Evolutionary conservation across 2,113 vertebrate species (phyloP), one percentile per base, ranked within the genome.

Genomic region (Chloroceryle aenea): DNA sequence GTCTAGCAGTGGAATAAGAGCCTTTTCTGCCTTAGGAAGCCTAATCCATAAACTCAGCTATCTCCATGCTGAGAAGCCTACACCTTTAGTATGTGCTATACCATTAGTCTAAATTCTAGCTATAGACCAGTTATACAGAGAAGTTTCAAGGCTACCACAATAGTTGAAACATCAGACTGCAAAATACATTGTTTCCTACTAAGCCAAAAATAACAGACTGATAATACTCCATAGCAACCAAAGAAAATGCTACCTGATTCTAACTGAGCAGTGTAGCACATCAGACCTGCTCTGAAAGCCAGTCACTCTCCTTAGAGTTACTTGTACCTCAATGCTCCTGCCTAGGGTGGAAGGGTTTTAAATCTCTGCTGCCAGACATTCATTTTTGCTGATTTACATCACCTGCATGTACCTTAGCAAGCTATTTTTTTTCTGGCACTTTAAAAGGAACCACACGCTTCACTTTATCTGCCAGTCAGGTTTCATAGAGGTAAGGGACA

Each of bases 381-480:
- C 0, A 26, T 81, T 92, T 89, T 81, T 85, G 7, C 29, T 87
- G 50, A 64, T 91, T 81, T 63, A 61, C 47, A 56, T 89, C 62
- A 89, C 69, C 66, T 79, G 27, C n/a, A 40, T 6, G 8, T 82
- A 75, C 66, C 67, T 78, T 77, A 61, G n/a, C 26, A 56, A 88
- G 36, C 8, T 36, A 40, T 1, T 6, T 27, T 55, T 55, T 89
- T 78, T 11, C 66, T 68, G 30, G 23, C 21, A 32, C 38, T 75
- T 68, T 85, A 87, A 91, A 87, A 89, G 53, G 32, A 96, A 71
- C 55, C 45, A 92, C 38, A 77, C 82, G 62, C 52, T 93, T 82
- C 73, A 30, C 82, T 89, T 91, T 78, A 12, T 87, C 85, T 75
- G 26, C 58, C 16, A 78, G 47, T 82, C 62, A 75, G 23, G 21